These are phyloP conservation scores for Timema podura DNA, from an alignment of 2,888 invertebrate genomes.

Conservation along the genomic window DNA sequence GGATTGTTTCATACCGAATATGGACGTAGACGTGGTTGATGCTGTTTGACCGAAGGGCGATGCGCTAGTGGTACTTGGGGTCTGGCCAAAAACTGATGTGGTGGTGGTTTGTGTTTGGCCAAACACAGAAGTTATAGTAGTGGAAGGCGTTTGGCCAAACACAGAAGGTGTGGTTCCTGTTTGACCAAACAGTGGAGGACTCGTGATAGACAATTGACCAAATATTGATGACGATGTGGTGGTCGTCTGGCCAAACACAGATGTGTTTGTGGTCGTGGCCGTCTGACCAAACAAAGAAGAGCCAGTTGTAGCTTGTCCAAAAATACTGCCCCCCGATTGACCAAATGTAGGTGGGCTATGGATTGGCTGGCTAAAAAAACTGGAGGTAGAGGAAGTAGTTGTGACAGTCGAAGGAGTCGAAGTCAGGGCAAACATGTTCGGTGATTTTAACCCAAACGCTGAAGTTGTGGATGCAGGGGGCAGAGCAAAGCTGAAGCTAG, in stretches of 20 bases:
- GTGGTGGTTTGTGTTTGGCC: constrained; percentile 20
- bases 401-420: constrained; percentile 36
- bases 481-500: neutral
- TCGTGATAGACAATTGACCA: constrained; percentile 26
- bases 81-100: constrained; percentile 24
- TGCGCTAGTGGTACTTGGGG: constrained; percentile 25
- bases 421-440: constrained; percentile 17
- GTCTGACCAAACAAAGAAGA: constrained; percentile 19
- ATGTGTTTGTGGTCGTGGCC: constrained; percentile 13
- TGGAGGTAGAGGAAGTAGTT: constrained; percentile 35
- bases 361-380: constrained; percentile 35
- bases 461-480: constrained; percentile 31
- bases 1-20: constrained; percentile 24
- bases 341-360: constrained; percentile 31
- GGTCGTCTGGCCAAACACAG: constrained; percentile 42
- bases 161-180: constrained; percentile 9
- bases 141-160: constrained; percentile 24
- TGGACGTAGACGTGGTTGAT: neutral
- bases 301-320: constrained; percentile 15
- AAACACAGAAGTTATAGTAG: constrained; percentile 32
- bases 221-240: constrained; percentile 72
- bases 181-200: constrained; percentile 33
- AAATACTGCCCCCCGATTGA: constrained; percentile 23
- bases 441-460: constrained; percentile 32
- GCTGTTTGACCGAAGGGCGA: constrained; percentile 43